Base-by-base conservation (phyloP, 2,888 invertebrate genomes). In the Meiosimyza decipiens region DNA sequence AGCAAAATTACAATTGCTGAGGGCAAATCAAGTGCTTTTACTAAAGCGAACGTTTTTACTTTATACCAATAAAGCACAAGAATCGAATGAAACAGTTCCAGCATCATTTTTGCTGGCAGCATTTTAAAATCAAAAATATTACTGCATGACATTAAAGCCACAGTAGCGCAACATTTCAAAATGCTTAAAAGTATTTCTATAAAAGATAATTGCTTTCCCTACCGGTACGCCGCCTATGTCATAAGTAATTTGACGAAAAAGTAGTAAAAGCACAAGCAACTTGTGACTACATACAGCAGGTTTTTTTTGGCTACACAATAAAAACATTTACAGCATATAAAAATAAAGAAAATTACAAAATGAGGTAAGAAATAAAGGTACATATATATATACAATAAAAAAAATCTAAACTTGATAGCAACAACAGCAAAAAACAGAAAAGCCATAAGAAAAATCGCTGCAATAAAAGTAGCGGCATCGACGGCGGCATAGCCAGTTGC, bases 271-370 rank as follows among this genome's bases (percentile, higher is more conserved):
- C 55, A 55, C 18, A 22, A 55, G 55, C 55, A 22, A 55, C 16
- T 55, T 18, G 22, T 55, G 22, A 55, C 55, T 18, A 55, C 15
- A n/a, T 40, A 2, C 4, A 40, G 6, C 9, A 9, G 22, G 6
- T 40, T 40, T 40, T 40, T 40, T 40, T 40, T 40, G 40, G 40
- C 40, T 40, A 40, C 40, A 55, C n/a, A 55, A 55, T 11, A 55
- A 55, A 11, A 54, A 54, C 54, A 54, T 16, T 16, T 54, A 54
- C 18, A 65, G 52, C 60, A 75, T 77, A 81, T 80, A 80, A 82
- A 82, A 79, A 81, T 81, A 82, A 81, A 82, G 81, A 82, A 81
- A 82, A 82, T 82, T 79, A 81, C 81, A 82, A 79, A 81, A 82
- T 81, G 80, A 80, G 77, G 22, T 47, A 63, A 71, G 75, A 60